Percentiles rank a stretch among this genome's conserved stretches.
Conservation (phyloP, 2,888 invertebrate species). For the Trichogramma dendrolimi region DNA sequence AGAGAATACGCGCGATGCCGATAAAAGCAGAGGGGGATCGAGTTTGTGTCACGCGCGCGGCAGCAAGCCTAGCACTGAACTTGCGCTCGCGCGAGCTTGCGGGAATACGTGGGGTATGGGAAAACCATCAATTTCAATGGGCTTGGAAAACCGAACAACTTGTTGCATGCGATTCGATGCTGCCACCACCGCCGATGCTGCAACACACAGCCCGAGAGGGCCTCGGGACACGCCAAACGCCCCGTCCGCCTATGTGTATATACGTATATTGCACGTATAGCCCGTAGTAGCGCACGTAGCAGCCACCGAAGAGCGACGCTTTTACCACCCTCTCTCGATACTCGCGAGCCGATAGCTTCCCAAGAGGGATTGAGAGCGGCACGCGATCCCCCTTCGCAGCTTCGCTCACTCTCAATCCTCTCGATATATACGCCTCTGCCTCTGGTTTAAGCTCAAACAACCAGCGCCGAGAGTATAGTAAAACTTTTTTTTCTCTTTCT, state of each 20-base stretch:
- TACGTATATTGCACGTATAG: too few relatives aligned
- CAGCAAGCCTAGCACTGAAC: not conserved
- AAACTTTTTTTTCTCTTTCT: too few relatives aligned
- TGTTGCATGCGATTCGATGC: slow-evolving; percentile 46
- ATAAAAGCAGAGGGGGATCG: slow-evolving; percentile 33
- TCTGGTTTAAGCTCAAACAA: slow-evolving; percentile 37
- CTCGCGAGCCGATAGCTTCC: slow-evolving; percentile 52
- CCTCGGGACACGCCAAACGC: slow-evolving; percentile 1
- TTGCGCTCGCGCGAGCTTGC: slow-evolving; percentile 9
- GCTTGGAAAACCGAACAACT: slow-evolving; percentile 54
- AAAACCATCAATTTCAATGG: slow-evolving; percentile 54
- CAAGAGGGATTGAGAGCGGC: slow-evolving; percentile 47
- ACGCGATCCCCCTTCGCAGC: slow-evolving; percentile 37
- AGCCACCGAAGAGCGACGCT: slow-evolving; percentile 40
- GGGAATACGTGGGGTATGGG: slow-evolving; percentile 50
- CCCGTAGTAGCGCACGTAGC: slow-evolving; percentile 35
- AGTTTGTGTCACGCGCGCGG: slow-evolving; percentile 34
- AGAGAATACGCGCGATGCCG: slow-evolving; percentile 31
- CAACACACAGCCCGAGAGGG: slow-evolving; percentile 6
- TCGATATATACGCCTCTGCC: too few relatives aligned
- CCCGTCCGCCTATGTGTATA: slow-evolving; percentile 2
- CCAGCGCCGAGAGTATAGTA: slow-evolving; percentile 31
- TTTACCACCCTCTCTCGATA: slow-evolving; percentile 51
- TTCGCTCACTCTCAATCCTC: slow-evolving; percentile 3
- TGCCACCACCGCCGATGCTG: slow-evolving; percentile 27